Percentiles rank a stretch among this genome's conserved stretches.
phyloP scores from a whole-genome alignment of 2,888 invertebrate species.

The Microdon myrmicae region DNA sequence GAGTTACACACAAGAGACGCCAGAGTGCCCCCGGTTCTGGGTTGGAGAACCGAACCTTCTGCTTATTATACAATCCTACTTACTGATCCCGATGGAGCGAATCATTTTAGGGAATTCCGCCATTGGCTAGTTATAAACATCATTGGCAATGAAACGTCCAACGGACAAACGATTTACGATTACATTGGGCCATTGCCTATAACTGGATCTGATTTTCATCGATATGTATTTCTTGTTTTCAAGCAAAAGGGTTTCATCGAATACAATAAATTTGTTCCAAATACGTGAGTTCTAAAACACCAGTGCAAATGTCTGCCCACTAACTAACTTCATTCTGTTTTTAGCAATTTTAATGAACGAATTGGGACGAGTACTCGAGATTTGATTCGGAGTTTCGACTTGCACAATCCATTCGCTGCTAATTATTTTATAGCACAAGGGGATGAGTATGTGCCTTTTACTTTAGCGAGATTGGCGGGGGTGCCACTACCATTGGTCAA shows the following conservation, averaged over 20 bases:
- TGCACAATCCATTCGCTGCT: conserved; percentile 85
- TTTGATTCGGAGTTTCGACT: conserved; percentile 82
- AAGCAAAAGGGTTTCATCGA: conserved; percentile 72
- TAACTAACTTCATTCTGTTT: not conserved
- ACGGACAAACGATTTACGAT: conserved; percentile 82
- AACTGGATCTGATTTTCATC: conserved; percentile 73
- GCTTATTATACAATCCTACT: conserved; percentile 81
- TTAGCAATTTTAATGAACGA: conserved; percentile 68
- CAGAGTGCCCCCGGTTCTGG: conserved; percentile 76
- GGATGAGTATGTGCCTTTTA: conserved; percentile 85
- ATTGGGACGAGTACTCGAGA: conserved; percentile 74
- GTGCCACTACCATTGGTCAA: too few relatives aligned
- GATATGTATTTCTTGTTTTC: conserved; percentile 76
- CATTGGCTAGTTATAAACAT: conserved; percentile 93
- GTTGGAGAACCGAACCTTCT: conserved; percentile 72
- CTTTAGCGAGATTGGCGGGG: conserved; percentile 61
- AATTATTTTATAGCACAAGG: conserved; percentile 89
- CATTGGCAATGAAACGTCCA: conserved; percentile 74
- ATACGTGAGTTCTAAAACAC: conserved; percentile 1
- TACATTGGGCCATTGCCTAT: conserved; percentile 91
- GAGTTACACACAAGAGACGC: conserved; percentile 81
- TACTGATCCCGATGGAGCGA: conserved; percentile 87
- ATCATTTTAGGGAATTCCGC: conserved; percentile 88
- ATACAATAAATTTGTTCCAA: conserved; percentile 64
- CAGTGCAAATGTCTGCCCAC: conserved; percentile 60